A percentile compares a stretch with the other conserved stretches of the same genome.
Conservation (phyloP, 2,888 invertebrate species). For the Carpatolechia fugitivella region DNA sequence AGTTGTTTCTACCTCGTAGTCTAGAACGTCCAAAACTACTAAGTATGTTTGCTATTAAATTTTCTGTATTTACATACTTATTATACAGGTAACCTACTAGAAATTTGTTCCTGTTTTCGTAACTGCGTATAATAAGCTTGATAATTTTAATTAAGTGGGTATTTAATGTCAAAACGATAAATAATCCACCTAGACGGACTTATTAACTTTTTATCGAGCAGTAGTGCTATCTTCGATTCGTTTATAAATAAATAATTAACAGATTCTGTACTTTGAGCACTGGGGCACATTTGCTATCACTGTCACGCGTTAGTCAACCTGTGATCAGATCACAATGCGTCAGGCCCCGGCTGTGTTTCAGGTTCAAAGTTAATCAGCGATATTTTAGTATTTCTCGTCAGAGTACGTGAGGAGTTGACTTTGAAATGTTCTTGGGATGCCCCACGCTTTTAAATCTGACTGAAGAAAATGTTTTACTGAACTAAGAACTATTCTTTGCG, state of each 20-base stretch:
- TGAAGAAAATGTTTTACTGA: too few relatives aligned
- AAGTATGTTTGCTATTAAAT: too few relatives aligned
- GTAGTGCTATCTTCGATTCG: slow-evolving; percentile 7
- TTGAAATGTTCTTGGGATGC: slow-evolving; percentile 11
- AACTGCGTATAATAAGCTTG: slow-evolving; percentile 40
- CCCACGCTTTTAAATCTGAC: neutral
- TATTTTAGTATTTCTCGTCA: slow-evolving; percentile 27
- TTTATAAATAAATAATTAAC: slow-evolving; percentile 11
- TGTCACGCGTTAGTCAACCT: slow-evolving; percentile 8
- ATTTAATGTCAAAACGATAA: slow-evolving; percentile 38
- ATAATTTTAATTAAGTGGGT: slow-evolving; percentile 32
- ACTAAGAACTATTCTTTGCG: neutral
- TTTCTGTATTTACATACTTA: too few relatives aligned
- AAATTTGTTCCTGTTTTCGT: too few relatives aligned
- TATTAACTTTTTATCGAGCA: slow-evolving; percentile 13
- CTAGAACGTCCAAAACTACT: too few relatives aligned
- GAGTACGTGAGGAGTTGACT: slow-evolving; percentile 14
- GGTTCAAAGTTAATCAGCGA: slow-evolving; percentile 25
- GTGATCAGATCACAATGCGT: slow-evolving; percentile 1
- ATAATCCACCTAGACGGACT: slow-evolving; percentile 32
- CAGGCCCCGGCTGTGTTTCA: slow-evolving; percentile 12
- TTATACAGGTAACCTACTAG: too few relatives aligned
- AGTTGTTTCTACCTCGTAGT: too few relatives aligned
- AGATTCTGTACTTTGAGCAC: neutral
- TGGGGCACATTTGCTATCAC: neutral